phyloP scores from a whole-genome alignment of 2,888 invertebrate genomes.

The Apamea crenata region DNA sequence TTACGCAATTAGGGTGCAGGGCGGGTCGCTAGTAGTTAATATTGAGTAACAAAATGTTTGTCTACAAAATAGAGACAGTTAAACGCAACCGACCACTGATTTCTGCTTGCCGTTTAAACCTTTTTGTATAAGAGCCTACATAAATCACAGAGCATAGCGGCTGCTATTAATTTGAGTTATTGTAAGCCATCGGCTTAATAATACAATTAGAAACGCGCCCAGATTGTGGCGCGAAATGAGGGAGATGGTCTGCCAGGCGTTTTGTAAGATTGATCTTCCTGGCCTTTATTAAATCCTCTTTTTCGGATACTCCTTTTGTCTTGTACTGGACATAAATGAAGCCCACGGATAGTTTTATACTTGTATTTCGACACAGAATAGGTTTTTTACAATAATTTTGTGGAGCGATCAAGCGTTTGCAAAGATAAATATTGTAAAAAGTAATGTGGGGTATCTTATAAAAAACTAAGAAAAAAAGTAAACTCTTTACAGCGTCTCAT shows the following conservation, averaged over 20 bases:
- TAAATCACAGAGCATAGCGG: slow-evolving; percentile 24
- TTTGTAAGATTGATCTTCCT: slow-evolving; percentile 42
- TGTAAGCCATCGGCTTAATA: slow-evolving; percentile 48
- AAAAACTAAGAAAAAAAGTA: too few species aligned
- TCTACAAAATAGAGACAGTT: neutral
- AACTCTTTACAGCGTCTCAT: too few species aligned
- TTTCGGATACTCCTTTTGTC: slow-evolving; percentile 49
- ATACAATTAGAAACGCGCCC: slow-evolving; percentile 47
- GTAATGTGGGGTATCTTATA: too few species aligned
- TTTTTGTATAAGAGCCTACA: slow-evolving; percentile 25
- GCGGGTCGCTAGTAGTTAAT: neutral
- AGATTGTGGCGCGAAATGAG: slow-evolving; percentile 33
- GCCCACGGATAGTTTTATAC: too few species aligned
- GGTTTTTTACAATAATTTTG: too few species aligned
- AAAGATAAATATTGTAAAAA: too few species aligned
- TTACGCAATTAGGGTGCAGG: too few species aligned
- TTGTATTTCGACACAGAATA: too few species aligned
- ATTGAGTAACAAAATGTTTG: neutral
- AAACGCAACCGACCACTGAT: neutral
- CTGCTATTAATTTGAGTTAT: slow-evolving; percentile 51
- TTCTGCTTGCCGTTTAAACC: slow-evolving; percentile 10
- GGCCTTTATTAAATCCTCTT: slow-evolving; percentile 38
- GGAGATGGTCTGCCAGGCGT: slow-evolving; percentile 16
- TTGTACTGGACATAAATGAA: too few species aligned
- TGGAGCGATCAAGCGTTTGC: too few species aligned